Evolutionary conservation across 2,888 invertebrate species (phyloP), one percentile per base, ranked within the genome.

Genomic region (Xestia ashworthii): DNA sequence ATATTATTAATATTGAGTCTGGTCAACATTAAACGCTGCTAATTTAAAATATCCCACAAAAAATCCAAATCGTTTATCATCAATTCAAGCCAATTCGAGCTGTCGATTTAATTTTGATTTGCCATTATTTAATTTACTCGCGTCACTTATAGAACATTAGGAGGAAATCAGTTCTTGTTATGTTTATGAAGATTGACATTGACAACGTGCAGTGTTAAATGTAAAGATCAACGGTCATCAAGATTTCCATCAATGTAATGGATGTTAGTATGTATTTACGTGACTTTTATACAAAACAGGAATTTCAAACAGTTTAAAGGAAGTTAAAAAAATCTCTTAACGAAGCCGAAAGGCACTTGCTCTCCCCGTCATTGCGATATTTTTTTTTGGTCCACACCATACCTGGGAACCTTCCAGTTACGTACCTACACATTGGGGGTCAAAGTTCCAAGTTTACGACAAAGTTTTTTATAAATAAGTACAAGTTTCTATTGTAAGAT

Each of bases 91-190:
- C 81, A 85, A 87, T 85, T 84, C 68, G 69, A 48, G 50, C 62
- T 77, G 84, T 81, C 78, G 81, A 79, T 84, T 84, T 62, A 50
- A 77, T 87, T 81, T 71, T 77, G 64, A 76, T 83, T 78, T 78
- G 74, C 74, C 71, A 87, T 83, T 86, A 86, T 78, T 79, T 81
- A 73, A 86, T 84, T 74, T 55, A 65, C 60, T 66, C 72, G 44
- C 58, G 64, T 66, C 76, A 71, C 70, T 72, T 80, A 71, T 1
- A 71, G 53, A 53, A 67, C 76, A 80, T 86, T 77, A 77, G 46
- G 50, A 25, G 46, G 74, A 82, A 74, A 82, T 78, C 71, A 74
- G 55, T 80, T 82, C 55, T 66, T 74, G 75, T 73, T 74, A 76
- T 6, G 69, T 77, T 76, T 76, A 82, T 82, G 72, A 71, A 67